These are phyloP conservation scores for Araneus ventricosus DNA, from an alignment of 1,140 invertebrate genomes.

Conservation along the genomic window DNA sequence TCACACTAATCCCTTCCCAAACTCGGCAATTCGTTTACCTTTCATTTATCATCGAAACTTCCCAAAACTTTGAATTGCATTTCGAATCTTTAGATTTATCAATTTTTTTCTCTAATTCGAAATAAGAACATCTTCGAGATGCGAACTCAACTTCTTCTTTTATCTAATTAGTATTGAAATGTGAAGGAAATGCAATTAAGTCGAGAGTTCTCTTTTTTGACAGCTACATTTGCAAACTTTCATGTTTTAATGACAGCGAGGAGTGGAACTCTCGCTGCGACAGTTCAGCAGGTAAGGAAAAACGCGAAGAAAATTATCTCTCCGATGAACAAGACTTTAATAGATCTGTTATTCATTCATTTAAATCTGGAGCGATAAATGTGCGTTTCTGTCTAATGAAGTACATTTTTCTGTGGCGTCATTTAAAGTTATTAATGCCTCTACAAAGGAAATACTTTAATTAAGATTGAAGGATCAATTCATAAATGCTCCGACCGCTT, in stretches of 20 bases:
- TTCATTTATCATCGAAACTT: background rate
- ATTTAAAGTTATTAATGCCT: background rate
- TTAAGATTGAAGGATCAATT: no score
- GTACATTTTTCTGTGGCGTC: background rate
- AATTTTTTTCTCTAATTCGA: background rate
- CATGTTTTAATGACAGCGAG: background rate
- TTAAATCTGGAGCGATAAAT: background rate
- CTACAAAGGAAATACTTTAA: no score
- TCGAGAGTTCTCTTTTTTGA: background rate
- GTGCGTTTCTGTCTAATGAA: background rate
- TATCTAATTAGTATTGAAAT: background rate
- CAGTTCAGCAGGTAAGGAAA: background rate
- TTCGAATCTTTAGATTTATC: background rate
- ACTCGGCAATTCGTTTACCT: background rate
- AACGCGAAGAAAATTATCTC: background rate
- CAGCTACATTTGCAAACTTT: background rate
- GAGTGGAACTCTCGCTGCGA: background rate
- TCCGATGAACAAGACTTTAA: background rate
- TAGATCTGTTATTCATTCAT: background rate
- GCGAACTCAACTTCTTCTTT: background rate
- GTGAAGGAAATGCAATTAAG: background rate
- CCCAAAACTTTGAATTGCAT: background rate
- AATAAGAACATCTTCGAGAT: background rate
- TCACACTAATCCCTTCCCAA: background rate
- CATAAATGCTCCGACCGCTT: no score